Conservation (phyloP, 2,113 vertebrate genomes). For the Atrichornis clamosus region DNA sequence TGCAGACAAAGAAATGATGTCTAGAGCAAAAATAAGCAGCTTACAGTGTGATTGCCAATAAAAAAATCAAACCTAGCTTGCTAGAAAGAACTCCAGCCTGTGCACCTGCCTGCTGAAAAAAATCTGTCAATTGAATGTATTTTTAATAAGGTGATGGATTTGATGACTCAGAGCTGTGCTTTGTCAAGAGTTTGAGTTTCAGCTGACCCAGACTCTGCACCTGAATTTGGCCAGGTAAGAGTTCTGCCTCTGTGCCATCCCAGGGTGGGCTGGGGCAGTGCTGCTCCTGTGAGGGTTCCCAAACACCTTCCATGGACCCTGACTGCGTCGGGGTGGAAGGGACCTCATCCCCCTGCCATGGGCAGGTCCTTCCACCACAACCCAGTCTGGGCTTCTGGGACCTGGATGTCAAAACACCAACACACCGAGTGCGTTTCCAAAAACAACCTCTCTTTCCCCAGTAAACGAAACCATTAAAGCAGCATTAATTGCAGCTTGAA, state of each 20-base stretch:
- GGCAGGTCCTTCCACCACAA: not conserved
- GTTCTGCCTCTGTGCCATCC: not conserved
- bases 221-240: not conserved
- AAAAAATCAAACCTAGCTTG: not conserved
- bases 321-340: not conserved
- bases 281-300: not conserved
- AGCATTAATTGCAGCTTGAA: not conserved
- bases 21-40: not conserved
- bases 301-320: fast-evolving
- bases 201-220: not conserved
- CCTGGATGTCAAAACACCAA: not conserved
- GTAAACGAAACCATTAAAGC: not conserved
- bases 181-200: not conserved
- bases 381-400: not conserved
- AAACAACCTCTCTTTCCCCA: not conserved
- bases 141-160: not conserved
- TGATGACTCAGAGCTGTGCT: not conserved
- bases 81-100: not conserved
- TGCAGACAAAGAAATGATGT: not conserved
- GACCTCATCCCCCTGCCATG: fast-evolving
- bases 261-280: not conserved
- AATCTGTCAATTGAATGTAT: not conserved
- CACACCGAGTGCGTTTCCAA: fast-evolving
- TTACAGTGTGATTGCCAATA: not conserved
- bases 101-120: not conserved